Evolutionary conservation across 2,113 vertebrate species (phyloP), one percentile per base, ranked within the genome.

Genomic region (Alethe castanea): DNA sequence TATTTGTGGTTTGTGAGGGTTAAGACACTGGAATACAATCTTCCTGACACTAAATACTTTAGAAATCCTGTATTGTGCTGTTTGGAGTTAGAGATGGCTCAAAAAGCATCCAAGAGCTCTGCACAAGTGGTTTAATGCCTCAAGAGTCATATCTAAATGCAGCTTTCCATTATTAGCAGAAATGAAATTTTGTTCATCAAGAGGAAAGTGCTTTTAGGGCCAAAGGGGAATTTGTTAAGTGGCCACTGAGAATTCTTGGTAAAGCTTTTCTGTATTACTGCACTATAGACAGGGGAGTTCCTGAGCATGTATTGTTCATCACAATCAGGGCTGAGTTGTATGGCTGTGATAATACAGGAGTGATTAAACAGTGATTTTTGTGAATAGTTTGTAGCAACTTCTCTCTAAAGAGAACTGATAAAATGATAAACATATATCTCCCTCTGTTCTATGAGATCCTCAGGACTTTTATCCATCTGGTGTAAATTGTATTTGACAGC

Each of bases 131-230:
- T 81, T 88, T 70, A 73, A 25, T 92, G 83, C 60, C 72, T 90
- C 86, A 26, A 52, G 57, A 94, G 91, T 17, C 42, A 5, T 72
- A 52, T 74, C 78, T 81, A 84, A 93, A 88, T 18, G 31, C 35
- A 71, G 65, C 47, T 86, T 94, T 89, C 86, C 82, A 60, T 84
- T 54, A 78, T 57, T 71, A 45, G 72, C 65, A 95, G 77, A 84
- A 94, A 84, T 5, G 2, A 62, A 65, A 81, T 74, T 73, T 62
- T 77, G 56, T 64, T 86, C 40, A 45, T 92, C 47, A 70, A 53
- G 72, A 95, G 76, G 25, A 76, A 85, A 88, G 64, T 93, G 72
- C 69, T 92, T 90, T 86, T 44, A 74, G 56, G 35, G 83, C 83
- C 60, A 6, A 86, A 86, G 79, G 71, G 66, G 71, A 93, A 65